phyloP scores from a whole-genome alignment of 2,113 vertebrate species.

The Camelus dromedarius region DNA sequence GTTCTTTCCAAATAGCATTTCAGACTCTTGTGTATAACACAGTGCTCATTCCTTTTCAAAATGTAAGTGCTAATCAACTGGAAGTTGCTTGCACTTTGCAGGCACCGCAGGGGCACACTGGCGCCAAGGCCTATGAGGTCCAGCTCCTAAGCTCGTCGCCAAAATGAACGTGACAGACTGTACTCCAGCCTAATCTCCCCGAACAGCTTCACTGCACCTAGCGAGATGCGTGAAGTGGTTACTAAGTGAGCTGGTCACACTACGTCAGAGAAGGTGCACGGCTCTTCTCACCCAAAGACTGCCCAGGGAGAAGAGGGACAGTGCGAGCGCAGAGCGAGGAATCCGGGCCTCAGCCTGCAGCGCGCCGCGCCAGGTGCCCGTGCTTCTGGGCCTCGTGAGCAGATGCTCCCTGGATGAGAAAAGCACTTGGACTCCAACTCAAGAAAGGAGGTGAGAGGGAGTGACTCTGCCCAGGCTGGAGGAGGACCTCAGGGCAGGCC shows the following conservation, averaged over 20 bases:
- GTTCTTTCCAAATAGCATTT: slow-evolving; percentile 22
- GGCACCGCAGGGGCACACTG: background rate
- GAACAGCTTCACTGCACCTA: background rate
- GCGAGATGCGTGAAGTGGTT: background rate
- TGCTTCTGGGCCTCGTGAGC: background rate
- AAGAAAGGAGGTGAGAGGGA: background rate
- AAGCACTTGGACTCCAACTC: background rate
- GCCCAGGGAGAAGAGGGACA: background rate
- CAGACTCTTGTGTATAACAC: background rate
- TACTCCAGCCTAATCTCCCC: background rate
- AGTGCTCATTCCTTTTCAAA: background rate
- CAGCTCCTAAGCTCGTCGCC: background rate
- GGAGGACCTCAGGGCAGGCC: background rate
- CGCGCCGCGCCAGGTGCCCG: background rate
- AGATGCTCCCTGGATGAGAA: background rate
- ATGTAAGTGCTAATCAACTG: background rate
- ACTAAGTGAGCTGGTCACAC: background rate
- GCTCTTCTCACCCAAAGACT: background rate
- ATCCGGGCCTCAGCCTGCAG: background rate
- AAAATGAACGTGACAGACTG: background rate
- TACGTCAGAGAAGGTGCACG: background rate
- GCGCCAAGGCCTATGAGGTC: background rate
- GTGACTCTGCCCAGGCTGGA: background rate
- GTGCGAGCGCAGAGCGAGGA: background rate
- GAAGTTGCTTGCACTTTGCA: background rate